These are phyloP conservation scores for Cottoperca gobio DNA, from an alignment of 2,797 vertebrate species.

Conservation along the genomic window DNA sequence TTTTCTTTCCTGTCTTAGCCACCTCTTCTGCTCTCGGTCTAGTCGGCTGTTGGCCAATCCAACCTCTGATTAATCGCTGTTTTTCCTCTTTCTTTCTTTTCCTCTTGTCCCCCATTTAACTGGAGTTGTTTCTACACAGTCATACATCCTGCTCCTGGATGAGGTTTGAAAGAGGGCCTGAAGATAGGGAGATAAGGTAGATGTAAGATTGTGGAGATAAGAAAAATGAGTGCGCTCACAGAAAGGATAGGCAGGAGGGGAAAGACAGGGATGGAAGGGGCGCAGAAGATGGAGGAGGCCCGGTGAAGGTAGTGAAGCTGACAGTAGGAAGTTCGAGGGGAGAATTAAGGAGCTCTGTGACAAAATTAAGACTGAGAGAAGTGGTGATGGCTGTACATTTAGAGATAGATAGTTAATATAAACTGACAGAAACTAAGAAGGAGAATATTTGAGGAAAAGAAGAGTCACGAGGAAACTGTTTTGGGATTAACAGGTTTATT, in stretches of 20 bases:
- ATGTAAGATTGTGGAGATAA: conserved; percentile 33
- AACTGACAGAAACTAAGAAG: conserved; percentile 23
- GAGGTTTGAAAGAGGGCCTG: conserved; percentile 21
- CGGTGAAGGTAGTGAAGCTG: conserved; percentile 46
- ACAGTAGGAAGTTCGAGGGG: conserved; percentile 20
- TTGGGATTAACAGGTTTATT: conserved; percentile 50
- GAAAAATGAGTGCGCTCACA: conserved; percentile 11
- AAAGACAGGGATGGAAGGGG: conserved; percentile 17
- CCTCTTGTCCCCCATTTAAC: conserved; percentile 20
- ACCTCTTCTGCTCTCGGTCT: conserved; percentile 38
- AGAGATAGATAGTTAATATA: conserved; percentile 3
- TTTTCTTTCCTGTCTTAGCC: conserved; percentile 58
- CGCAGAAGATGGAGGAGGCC: conserved; percentile 27
- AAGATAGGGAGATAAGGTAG: conserved; percentile 50
- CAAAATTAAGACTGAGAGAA: conserved; percentile 47
- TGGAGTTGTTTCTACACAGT: conserved; percentile 36
- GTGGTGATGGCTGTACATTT: conserved; percentile 25
- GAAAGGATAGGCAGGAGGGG: conserved; percentile 11
- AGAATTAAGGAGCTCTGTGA: conserved; percentile 17
- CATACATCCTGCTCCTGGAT: not conserved
- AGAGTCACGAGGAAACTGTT: conserved; percentile 40
- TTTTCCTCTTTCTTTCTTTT: conserved; percentile 13
- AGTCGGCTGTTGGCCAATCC: conserved; percentile 45
- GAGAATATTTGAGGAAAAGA: conserved; percentile 12
- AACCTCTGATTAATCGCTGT: conserved; percentile 37